A percentile compares a stretch with the other conserved stretches of the same genome.
Conservation (phyloP, 2,888 invertebrate genomes). For the Thereva unica region DNA sequence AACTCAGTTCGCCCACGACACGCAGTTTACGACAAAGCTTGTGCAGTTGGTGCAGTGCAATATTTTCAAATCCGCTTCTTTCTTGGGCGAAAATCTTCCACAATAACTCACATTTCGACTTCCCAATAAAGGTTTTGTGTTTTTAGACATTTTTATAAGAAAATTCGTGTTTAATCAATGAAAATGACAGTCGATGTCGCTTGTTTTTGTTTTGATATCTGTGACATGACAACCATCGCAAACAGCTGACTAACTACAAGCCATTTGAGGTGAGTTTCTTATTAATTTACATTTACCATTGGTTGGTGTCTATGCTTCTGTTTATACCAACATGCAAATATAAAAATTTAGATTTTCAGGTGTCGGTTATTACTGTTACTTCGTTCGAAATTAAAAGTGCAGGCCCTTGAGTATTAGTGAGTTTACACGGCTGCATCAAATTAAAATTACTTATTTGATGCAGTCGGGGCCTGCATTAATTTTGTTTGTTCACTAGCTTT, state of each 20-base stretch:
- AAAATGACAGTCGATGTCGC: constrained; percentile 2
- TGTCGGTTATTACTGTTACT: no score
- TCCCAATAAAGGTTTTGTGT: constrained; percentile 16
- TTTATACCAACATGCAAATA: no score
- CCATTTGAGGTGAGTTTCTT: constrained; percentile 12
- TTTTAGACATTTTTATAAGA: constrained; percentile 34
- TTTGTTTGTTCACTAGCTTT: no score
- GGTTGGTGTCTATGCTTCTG: no score
- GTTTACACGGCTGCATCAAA: no score
- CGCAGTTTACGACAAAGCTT: background rate
- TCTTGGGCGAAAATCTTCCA: background rate
- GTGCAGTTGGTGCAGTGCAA: constrained; percentile 21
- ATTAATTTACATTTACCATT: no score
- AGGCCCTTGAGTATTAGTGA: no score
- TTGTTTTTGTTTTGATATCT: constrained; percentile 30
- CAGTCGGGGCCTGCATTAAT: no score
- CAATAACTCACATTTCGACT: constrained; percentile 34
- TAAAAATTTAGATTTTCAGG: no score
- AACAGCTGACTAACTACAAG: constrained; percentile 7
- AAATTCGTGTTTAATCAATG: constrained; percentile 38
- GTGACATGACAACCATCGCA: constrained; percentile 33
- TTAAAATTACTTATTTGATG: no score
- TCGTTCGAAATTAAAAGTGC: no score
- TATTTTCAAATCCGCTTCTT: background rate
- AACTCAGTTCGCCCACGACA: no score